phyloP scores from a whole-genome alignment of 2,888 invertebrate species.

The Sympetrum striolatum region DNA sequence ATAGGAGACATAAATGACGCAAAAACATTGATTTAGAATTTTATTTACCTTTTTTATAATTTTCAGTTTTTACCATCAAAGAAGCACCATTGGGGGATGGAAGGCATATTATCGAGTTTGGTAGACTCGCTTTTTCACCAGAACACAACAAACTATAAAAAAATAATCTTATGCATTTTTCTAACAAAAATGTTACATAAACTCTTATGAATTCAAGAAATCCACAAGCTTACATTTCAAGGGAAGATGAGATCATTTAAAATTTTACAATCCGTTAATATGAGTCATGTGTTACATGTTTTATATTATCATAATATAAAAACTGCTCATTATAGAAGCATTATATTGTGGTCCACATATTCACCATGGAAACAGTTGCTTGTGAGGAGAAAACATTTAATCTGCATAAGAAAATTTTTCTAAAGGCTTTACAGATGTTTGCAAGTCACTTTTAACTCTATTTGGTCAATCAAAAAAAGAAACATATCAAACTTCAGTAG shows the following conservation, averaged over 20 bases:
- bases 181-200: background rate
- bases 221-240: slow-evolving; percentile 16
- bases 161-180: slow-evolving; percentile 30
- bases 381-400: slow-evolving; percentile 9
- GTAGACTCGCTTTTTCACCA: slow-evolving; percentile 26
- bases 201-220: slow-evolving; percentile 33
- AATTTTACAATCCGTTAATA: background rate
- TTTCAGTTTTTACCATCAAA: slow-evolving; percentile 35
- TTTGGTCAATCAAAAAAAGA: slow-evolving; percentile 4
- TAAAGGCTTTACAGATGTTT: slow-evolving; percentile 29
- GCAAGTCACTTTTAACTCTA: background rate
- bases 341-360: slow-evolving; percentile 24
- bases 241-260: slow-evolving; percentile 34
- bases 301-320: slow-evolving; percentile 17
- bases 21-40: background rate
- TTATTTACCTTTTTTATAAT: slow-evolving; percentile 24
- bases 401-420: slow-evolving; percentile 36
- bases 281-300: background rate
- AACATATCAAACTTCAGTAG: slow-evolving; percentile 7
- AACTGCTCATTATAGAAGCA: slow-evolving; percentile 22
- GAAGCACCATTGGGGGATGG: slow-evolving; percentile 42
- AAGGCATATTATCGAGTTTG: slow-evolving; percentile 40
- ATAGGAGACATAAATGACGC: background rate
- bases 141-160: slow-evolving; percentile 33
- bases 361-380: slow-evolving; percentile 25